Evolutionary conservation across 2,888 invertebrate species (phyloP), one percentile per base, ranked within the genome.

Genomic region (Amiota mariae): DNA sequence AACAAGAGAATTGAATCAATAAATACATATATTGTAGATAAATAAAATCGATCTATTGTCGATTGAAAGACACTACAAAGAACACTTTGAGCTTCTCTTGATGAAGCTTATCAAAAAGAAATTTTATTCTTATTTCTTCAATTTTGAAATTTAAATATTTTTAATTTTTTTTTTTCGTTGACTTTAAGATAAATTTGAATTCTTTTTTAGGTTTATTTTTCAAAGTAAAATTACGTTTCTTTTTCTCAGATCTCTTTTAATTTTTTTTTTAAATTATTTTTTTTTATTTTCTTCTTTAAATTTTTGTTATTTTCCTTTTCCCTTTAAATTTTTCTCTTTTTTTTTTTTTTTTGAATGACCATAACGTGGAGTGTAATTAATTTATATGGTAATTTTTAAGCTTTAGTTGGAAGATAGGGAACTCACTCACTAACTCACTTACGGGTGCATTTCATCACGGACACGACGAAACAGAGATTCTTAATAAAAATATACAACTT

Each of bases 311-410:
- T 66, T 51, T 4, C 20, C 24, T 67, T 67, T 49, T 64, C 10
- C 20, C 46, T 48, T 67, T n/a, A n/a, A n/a, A n/a, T n/a, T 48
- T 63, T 63, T 1, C n/a, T 13, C n/a, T 63, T 4, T 63, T 63
- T 46, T 11, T 63, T n/a, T 13, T 46, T 63, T 12, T n/a, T 11
- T 46, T 11, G 59, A 59, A 13, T 46, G n/a, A 11, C 63, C 12
- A 12, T 15, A 46, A 63, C n/a, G n/a, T n/a, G n/a, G n/a, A 24
- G 48, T 36, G 81, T 84, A 84, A 84, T 80, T 85, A 74, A 75
- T 77, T 76, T 73, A 74, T 76, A 74, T 73, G 72, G 74, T 71
- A 70, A 66, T 66, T 72, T 24, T 24, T 76, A 76, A 75, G 75
- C 81, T 15, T 61, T 77, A 75, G 24, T 24, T 3, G 24, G 3